phyloP scores from a whole-genome alignment of 2,797 vertebrate genomes.

The Mormyrus hasselquistii region DNA sequence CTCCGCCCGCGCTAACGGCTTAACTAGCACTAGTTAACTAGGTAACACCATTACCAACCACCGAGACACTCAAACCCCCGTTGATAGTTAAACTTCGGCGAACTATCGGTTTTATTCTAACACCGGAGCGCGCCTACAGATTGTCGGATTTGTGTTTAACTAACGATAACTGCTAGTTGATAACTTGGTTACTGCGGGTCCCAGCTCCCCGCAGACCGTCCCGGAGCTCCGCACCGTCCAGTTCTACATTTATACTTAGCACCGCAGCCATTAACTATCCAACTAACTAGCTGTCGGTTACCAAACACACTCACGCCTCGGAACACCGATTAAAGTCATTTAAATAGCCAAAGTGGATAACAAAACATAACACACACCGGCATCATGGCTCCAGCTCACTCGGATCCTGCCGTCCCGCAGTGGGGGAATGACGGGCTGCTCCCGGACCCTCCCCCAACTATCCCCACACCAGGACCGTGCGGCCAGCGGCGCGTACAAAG shows the following conservation, averaged over 20 bases:
- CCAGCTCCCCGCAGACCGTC: neutral
- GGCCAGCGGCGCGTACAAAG: neutral
- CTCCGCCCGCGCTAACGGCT: neutral
- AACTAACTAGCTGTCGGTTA: neutral
- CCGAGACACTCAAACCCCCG: neutral
- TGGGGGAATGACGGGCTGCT: slow-evolving; percentile 5
- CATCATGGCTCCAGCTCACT: slow-evolving; percentile 19
- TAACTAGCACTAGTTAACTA: neutral
- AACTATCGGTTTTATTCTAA: neutral
- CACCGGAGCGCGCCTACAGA: neutral
- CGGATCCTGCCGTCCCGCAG: neutral
- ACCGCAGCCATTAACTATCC: neutral
- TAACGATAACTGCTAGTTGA: neutral
- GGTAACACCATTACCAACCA: neutral
- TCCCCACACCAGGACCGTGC: neutral
- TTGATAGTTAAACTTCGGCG: neutral
- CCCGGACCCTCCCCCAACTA: neutral
- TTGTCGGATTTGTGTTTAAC: neutral
- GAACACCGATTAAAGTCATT: neutral
- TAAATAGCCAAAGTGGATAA: neutral
- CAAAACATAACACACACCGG: slow-evolving; percentile 14
- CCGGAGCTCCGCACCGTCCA: neutral
- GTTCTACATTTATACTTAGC: neutral
- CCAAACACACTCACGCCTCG: neutral
- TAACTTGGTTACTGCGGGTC: neutral